These are phyloP conservation scores for Hypolimnas misippus DNA, from an alignment of 2,888 invertebrate species.

Conservation along the genomic window DNA sequence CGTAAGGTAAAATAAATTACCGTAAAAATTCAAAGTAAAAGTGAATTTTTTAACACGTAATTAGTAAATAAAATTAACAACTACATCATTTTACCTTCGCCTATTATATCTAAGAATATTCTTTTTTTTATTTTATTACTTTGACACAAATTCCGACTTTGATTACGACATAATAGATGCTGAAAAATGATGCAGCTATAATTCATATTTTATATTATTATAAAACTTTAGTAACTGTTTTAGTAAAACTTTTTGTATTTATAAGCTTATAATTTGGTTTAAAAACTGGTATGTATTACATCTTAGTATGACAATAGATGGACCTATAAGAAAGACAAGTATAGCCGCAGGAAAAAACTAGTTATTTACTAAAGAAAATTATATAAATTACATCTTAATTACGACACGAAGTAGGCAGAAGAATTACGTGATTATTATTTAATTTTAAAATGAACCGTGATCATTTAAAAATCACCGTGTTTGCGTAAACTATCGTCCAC, in stretches of 20 bases:
- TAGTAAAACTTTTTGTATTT: too few relatives aligned
- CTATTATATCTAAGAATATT: too few relatives aligned
- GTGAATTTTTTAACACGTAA: neutral
- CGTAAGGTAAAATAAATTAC: neutral
- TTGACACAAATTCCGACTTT: too few relatives aligned
- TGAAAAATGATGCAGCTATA: too few relatives aligned
- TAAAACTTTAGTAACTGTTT: too few relatives aligned
- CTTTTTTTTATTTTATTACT: too few relatives aligned
- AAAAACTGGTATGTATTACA: too few relatives aligned
- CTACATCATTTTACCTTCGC: neutral
- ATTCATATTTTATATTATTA: too few relatives aligned
- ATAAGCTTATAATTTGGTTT: too few relatives aligned
- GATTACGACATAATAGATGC: too few relatives aligned
- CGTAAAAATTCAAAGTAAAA: slow-evolving; percentile 1
- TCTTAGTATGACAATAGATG: too few relatives aligned
- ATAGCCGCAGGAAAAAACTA: neutral
- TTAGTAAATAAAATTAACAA: slow-evolving; percentile 1
- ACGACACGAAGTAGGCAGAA: neutral
- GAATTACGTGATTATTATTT: slow-evolving; percentile 3
- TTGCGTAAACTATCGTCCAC: slow-evolving; percentile 23
- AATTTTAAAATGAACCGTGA: neutral
- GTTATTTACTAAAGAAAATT: neutral
- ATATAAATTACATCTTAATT: neutral
- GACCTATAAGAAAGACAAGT: too few relatives aligned
- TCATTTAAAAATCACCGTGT: slow-evolving; percentile 9